phyloP scores from a whole-genome alignment of 2,797 vertebrate species.

The Chaetophractus vellerosus region DNA sequence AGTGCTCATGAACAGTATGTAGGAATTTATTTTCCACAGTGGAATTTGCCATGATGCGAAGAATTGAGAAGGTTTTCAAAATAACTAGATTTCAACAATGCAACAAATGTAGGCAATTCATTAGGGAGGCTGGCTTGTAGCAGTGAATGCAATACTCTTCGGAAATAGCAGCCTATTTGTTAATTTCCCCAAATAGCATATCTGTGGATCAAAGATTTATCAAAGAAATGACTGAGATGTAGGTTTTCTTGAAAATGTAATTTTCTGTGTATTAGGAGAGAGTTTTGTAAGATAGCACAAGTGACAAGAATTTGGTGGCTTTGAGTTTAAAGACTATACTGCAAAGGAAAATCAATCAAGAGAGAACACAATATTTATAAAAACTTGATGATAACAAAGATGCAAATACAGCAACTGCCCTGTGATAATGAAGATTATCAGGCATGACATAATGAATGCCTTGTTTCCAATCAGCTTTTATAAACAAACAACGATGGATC shows the following conservation, averaged over 20 bases:
- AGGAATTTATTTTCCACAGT: constrained; percentile 78
- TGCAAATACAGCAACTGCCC: constrained; percentile 85
- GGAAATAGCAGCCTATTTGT: constrained; percentile 72
- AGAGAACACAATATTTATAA: constrained; percentile 85
- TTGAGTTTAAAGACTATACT: constrained; percentile 79
- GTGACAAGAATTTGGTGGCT: constrained; percentile 78
- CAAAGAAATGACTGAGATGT: constrained; percentile 77
- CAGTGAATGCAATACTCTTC: constrained; percentile 66
- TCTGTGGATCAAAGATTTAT: constrained; percentile 80
- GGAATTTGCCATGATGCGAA: constrained; percentile 59
- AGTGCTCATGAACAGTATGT: constrained; percentile 42
- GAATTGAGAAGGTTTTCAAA: constrained; percentile 71
- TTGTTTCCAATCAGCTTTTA: constrained; percentile 88
- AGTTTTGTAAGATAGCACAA: constrained; percentile 79
- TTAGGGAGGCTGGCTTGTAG: constrained; percentile 72
- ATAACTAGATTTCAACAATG: constrained; percentile 79
- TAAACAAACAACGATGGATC: constrained; percentile 88
- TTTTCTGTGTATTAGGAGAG: constrained; percentile 77
- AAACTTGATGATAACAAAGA: constrained; percentile 84
- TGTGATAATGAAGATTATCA: constrained; percentile 88
- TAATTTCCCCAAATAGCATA: constrained; percentile 82
- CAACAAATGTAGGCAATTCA: constrained; percentile 72
- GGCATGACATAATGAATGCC: constrained; percentile 87
- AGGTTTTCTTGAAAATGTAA: constrained; percentile 71
- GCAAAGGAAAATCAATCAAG: constrained; percentile 83